Evolutionary conservation across 1,140 invertebrate genomes (phyloP).

Genomic region (Cherax quadricarinatus): DNA sequence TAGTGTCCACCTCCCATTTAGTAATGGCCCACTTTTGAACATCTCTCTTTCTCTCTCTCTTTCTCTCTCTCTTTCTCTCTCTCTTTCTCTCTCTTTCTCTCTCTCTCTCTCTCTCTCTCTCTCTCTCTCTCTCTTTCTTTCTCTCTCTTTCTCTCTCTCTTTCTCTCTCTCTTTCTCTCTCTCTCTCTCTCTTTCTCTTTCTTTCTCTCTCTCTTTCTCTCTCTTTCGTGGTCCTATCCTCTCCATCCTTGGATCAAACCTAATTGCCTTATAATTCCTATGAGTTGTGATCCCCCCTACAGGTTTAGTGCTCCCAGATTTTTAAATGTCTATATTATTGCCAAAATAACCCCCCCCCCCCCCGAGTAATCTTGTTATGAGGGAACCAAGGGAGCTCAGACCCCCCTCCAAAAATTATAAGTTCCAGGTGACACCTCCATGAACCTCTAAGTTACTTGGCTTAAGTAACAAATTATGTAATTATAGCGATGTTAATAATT

Average conservation of each 20-base stretch:
- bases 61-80: background rate
- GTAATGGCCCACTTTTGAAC: no score
- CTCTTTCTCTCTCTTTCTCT: conserved; percentile 41
- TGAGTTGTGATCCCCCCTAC: background rate
- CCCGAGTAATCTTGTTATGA: no score
- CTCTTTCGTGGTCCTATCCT: background rate
- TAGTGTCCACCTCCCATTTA: no score
- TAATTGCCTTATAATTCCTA: background rate
- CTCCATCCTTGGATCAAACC: no score
- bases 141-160: no score
- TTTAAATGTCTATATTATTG: conserved; percentile 6
- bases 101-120: conserved; percentile 26
- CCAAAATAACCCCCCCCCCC: background rate
- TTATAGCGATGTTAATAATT: no score
- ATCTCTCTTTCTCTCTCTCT: background rate
- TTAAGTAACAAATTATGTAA: no score
- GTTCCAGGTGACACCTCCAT: no score
- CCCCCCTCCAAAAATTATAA: no score
- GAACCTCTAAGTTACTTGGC: no score
- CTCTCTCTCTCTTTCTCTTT: conserved; percentile 42
- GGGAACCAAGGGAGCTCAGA: no score
- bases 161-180: conserved; percentile 36
- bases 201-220: background rate
- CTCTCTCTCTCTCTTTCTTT: no score
- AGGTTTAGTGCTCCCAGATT: background rate